Conservation (phyloP, 2,797 vertebrate species). For the Falco peregrinus region DNA sequence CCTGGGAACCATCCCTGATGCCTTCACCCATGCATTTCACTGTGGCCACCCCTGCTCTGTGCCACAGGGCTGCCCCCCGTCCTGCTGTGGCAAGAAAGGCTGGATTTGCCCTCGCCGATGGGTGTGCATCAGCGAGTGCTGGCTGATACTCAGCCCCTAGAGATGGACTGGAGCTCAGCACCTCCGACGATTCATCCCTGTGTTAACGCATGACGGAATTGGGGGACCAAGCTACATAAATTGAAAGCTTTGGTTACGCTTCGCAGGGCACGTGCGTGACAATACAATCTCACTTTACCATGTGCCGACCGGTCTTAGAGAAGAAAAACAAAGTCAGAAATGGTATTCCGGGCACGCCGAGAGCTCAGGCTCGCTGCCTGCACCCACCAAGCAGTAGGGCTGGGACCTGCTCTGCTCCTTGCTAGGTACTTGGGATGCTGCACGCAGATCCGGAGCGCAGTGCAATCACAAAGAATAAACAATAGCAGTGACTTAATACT, state of each 20-base stretch:
- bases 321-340: neutral
- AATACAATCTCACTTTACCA: neutral
- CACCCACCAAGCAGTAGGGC: neutral
- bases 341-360: rapidly evolving
- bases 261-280: neutral
- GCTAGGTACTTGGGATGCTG: neutral
- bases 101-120: neutral
- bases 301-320: no score
- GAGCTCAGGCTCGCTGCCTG: neutral
- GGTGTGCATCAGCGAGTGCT: rapidly evolving
- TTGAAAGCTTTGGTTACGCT: rapidly evolving
- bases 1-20: neutral
- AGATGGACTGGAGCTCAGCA: neutral
- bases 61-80: neutral
- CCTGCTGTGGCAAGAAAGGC: neutral
- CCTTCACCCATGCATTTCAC: rapidly evolving
- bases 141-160: neutral
- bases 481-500: constrained; percentile 25
- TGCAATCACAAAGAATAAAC: constrained; percentile 16
- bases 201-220: rapidly evolving
- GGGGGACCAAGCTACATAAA: neutral
- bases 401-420: neutral
- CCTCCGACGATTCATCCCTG: rapidly evolving
- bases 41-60: neutral
- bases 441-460: rapidly evolving